These are phyloP conservation scores for Oligia fasciuncula DNA, from an alignment of 2,888 invertebrate genomes.

Conservation along the genomic window DNA sequence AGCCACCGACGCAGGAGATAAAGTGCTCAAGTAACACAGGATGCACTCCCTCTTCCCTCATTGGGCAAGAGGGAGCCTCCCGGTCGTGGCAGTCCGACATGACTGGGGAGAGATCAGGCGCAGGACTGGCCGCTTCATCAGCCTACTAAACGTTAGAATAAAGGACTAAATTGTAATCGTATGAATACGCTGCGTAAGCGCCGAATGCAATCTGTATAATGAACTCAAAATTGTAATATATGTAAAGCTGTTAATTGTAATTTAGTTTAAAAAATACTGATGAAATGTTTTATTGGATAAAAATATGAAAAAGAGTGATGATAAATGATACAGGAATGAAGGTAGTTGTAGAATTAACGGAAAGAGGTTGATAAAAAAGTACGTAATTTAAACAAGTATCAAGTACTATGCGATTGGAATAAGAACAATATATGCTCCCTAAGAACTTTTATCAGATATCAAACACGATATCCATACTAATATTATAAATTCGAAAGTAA, in stretches of 20 bases:
- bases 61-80: too few relatives aligned
- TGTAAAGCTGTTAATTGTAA: background rate
- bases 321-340: conserved; percentile 7
- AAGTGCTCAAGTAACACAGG: background rate
- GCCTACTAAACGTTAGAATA: background rate
- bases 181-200: background rate
- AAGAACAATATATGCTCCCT: background rate
- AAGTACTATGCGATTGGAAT: background rate
- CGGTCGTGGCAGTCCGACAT: too few relatives aligned
- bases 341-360: background rate
- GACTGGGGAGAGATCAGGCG: background rate
- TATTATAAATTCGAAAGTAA: too few relatives aligned
- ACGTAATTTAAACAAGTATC: background rate
- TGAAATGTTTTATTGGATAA: background rate
- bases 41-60: background rate
- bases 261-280: background rate
- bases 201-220: conserved; percentile 14
- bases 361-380: background rate
- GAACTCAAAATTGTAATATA: background rate
- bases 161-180: background rate
- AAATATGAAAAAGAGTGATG: conserved; percentile 1
- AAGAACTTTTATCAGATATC: background rate
- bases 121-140: background rate
- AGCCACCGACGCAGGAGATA: background rate
- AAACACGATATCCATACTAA: background rate